phyloP scores from a whole-genome alignment of 2,888 invertebrate genomes.

The Hypolimnas misippus region DNA sequence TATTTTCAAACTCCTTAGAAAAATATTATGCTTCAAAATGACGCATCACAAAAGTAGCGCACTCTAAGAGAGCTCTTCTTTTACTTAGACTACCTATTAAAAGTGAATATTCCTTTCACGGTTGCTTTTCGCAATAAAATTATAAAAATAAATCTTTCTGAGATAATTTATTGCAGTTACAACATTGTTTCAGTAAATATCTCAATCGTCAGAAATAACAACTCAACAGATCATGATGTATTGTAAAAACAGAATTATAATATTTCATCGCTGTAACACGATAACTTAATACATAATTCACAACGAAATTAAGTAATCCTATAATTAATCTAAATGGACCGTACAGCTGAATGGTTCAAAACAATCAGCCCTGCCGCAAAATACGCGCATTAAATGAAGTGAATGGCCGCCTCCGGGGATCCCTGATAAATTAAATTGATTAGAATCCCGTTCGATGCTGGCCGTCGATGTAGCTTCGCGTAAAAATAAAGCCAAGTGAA shows the following conservation, averaged over 20 bases:
- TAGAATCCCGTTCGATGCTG: constrained; percentile 81
- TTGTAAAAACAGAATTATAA: constrained; percentile 7
- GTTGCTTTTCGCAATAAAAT: background rate
- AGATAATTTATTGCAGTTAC: background rate
- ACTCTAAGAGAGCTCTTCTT: background rate
- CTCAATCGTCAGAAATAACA: background rate
- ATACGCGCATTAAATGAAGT: constrained; percentile 85
- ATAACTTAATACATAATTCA: constrained; percentile 65
- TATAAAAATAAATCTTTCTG: background rate
- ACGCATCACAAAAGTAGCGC: background rate
- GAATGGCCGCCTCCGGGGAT: constrained; percentile 82
- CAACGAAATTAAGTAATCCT: constrained; percentile 82
- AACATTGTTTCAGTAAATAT: background rate
- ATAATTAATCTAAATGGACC: constrained; percentile 84
- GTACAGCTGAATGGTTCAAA: constrained; percentile 84
- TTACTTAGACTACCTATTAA: constrained; percentile 1
- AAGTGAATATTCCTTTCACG: background rate
- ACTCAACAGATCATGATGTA: background rate
- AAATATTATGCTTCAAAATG: background rate
- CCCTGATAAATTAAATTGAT: constrained; percentile 85
- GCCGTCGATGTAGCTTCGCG: constrained; percentile 72
- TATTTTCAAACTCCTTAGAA: background rate
- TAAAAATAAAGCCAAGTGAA: constrained; percentile 79
- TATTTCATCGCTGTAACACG: constrained; percentile 48
- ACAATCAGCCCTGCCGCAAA: constrained; percentile 83